Percentiles rank a stretch among this genome's conserved stretches.
These are phyloP conservation scores for Lithophane ornitopus DNA, from an alignment of 2,888 invertebrate species.

Conservation along the genomic window DNA sequence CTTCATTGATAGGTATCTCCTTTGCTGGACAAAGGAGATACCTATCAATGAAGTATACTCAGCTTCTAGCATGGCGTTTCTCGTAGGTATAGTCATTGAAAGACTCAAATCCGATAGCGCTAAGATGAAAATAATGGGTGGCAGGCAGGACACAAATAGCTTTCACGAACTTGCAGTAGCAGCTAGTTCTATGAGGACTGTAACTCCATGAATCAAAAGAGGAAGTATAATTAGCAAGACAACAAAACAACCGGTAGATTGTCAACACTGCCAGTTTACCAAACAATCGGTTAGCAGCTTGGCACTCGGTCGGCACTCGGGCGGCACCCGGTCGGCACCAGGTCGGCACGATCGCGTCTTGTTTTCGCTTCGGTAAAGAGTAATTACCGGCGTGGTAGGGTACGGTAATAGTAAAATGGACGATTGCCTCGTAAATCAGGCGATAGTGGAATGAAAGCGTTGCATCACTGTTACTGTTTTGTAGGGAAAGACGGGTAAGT, in stretches of 20 bases:
- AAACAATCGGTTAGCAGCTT: constrained; percentile 38
- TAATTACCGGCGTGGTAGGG: constrained; percentile 46
- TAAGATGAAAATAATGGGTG: not conserved
- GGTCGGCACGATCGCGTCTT: constrained; percentile 18
- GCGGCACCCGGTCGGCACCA: constrained; percentile 7
- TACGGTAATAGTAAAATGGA: constrained; percentile 41
- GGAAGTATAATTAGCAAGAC: constrained; percentile 24
- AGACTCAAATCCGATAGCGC: not conserved
- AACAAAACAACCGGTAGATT: constrained; percentile 8
- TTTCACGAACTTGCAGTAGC: not conserved
- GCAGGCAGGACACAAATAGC: not conserved
- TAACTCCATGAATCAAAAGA: not conserved
- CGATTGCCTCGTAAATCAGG: constrained; percentile 63
- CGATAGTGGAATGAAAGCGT: constrained; percentile 39
- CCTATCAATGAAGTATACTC: not conserved
- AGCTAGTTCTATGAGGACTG: not conserved
- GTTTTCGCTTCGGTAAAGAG: constrained; percentile 50
- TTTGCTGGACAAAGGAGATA: too few relatives aligned
- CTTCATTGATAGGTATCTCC: too few relatives aligned
- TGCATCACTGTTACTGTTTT: constrained; percentile 6
- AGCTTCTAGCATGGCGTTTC: not conserved
- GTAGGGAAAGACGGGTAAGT: not conserved
- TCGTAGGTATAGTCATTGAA: not conserved
- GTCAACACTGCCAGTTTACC: constrained; percentile 37
- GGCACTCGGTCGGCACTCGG: constrained; percentile 19